These are phyloP conservation scores for Dipodomys spectabilis DNA, from an alignment of 2,113 vertebrate genomes.

Conservation along the genomic window DNA sequence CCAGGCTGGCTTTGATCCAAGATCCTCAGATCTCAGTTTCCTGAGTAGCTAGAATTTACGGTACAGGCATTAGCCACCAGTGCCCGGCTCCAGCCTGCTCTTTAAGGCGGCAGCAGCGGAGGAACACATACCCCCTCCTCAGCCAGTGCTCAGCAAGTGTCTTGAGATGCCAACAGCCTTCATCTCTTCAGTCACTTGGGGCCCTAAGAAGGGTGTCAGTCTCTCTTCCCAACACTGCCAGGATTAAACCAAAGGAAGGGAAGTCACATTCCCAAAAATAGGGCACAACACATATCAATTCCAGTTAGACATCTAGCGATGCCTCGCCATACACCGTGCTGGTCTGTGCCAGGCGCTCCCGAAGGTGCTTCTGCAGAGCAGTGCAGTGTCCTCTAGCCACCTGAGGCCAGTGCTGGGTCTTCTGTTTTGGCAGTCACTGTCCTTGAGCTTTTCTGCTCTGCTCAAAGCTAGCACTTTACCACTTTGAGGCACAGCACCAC, in stretches of 20 bases:
- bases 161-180: neutral
- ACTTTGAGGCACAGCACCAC: too few relatives aligned
- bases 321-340: neutral
- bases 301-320: neutral
- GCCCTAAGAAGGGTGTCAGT: neutral
- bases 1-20: too few relatives aligned
- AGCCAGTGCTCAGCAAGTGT: neutral
- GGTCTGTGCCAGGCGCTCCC: neutral
- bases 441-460: too few relatives aligned
- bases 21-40: too few relatives aligned
- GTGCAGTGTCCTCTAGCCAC: neutral
- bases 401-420: too few relatives aligned
- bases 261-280: neutral
- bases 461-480: too few relatives aligned
- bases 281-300: neutral
- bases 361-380: neutral
- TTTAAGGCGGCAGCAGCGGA: rapidly evolving
- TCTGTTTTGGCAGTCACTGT: too few relatives aligned
- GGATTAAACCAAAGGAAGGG: neutral
- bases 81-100: neutral
- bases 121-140: neutral
- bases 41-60: too few relatives aligned
- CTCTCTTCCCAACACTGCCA: too few relatives aligned
- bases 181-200: neutral
- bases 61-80: too few relatives aligned